Base-by-base conservation (phyloP, 2,797 vertebrate species). In the Menidia menidia region DNA sequence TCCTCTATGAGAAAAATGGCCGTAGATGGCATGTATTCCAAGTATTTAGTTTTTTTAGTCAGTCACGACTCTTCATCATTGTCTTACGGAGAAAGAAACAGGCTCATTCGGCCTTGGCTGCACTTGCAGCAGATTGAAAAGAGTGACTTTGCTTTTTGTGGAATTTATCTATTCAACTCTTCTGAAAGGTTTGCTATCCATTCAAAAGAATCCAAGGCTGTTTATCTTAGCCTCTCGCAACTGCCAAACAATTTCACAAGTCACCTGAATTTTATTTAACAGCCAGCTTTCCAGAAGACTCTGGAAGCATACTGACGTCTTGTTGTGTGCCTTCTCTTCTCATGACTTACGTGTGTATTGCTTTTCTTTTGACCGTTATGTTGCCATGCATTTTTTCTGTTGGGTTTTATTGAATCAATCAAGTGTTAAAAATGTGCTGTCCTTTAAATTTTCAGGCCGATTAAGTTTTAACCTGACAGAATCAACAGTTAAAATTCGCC, bases 381-480 rank as follows among this genome's bases (percentile, higher is more conserved):
- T 9, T 48, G 3, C 1, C 3, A 2, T 1, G 6, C 3, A 19
- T 12, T 31, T 6, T 32, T 43, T 60, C 30, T 63, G 35, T 2
- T 18, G 18, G 47, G 16, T 47, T 47, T 62, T 11, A 58, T 19
- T 32, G 32, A 32, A 30, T 63, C 41, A 6, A 31, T 12, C 25
- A 25, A 25, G 25, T 25, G 25, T n/a, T 13, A 32, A 65, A 43
- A 6, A 30, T 71, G 16, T 32, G 25, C 43, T 16, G 4, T 54
- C 16, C 67, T 73, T 67, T 63, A 58, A 30, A 75, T 13, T 60
- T 42, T 25, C 12, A 41, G 54, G 71, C 60, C 73, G 81, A 1
- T 61, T 7, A 60, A 39, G 44, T 71, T 81, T 70, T 72, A 73
- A 77, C 81, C 79, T 64, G 11, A 78, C 62, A 71, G 41, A 47